Conservation (phyloP, 1,140 invertebrate species). For the Tenebrio molitor region DNA sequence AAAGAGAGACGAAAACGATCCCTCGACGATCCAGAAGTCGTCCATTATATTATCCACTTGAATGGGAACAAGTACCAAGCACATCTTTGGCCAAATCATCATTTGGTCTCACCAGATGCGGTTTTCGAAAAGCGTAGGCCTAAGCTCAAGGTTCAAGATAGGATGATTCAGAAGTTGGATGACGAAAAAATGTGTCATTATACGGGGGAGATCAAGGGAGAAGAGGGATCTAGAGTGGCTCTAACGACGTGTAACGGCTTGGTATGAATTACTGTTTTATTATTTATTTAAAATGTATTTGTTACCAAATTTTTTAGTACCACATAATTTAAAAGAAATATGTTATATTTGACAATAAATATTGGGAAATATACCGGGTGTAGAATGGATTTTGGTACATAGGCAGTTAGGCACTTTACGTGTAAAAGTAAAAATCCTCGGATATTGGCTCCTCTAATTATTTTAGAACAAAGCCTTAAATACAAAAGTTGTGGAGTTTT, state of each 20-base stretch:
- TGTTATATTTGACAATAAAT: too few relatives aligned
- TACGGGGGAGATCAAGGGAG: slow-evolving; percentile 68
- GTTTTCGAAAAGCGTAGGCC: slow-evolving; percentile 69
- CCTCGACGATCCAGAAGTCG: slow-evolving; percentile 58
- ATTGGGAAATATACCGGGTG: too few relatives aligned
- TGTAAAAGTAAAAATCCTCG: too few relatives aligned
- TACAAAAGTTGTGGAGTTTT: too few relatives aligned
- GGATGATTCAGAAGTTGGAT: slow-evolving; percentile 52
- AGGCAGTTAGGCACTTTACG: too few relatives aligned
- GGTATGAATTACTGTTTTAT: slow-evolving; percentile 68
- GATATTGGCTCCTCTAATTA: too few relatives aligned
- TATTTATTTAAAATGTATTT: slow-evolving; percentile 2
- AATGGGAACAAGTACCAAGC: slow-evolving; percentile 68
- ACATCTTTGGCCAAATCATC: slow-evolving; percentile 70
- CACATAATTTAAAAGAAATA: too few relatives aligned
- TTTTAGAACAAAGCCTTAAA: too few relatives aligned
- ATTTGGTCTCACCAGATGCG: slow-evolving; percentile 71
- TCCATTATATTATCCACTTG: slow-evolving; percentile 70
- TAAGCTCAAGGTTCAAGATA: slow-evolving; percentile 50
- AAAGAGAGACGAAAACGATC: slow-evolving; percentile 56
- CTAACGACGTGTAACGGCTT: slow-evolving; percentile 75
- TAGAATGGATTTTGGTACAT: too few relatives aligned
- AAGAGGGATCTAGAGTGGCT: slow-evolving; percentile 69
- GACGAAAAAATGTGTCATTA: slow-evolving; percentile 70
- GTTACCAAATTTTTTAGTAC: too few relatives aligned